Conservation (phyloP, 2,113 vertebrate genomes). For the Leptobrachium leishanense region DNA sequence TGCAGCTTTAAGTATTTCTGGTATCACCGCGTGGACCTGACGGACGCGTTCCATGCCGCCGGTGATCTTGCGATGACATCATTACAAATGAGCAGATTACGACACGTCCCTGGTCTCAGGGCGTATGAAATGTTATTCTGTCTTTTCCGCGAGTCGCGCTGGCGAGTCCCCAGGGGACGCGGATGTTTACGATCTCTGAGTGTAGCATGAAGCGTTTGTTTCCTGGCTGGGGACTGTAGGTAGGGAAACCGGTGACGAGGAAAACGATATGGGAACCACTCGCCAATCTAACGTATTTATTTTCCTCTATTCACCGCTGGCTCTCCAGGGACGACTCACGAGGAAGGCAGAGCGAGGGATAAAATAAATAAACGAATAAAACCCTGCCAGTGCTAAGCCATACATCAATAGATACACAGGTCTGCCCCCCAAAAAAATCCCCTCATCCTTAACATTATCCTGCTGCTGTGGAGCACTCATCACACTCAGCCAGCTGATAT, state of each 20-base stretch:
- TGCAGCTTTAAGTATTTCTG: no score
- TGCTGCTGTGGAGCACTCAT: no score
- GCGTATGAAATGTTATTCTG: not conserved
- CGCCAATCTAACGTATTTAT: not conserved
- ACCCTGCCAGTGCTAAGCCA: no score
- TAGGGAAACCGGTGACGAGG: constrained; percentile 12
- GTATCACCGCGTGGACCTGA: no score
- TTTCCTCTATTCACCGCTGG: not conserved
- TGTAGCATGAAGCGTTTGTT: constrained; percentile 8
- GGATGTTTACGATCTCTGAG: constrained; percentile 30
- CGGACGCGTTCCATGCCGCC: no score
- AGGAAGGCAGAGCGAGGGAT: not conserved
- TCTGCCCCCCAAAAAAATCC: no score
- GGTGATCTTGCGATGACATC: no score
- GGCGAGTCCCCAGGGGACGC: constrained; percentile 1
- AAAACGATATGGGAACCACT: not conserved
- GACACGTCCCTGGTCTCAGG: constrained; percentile 43
- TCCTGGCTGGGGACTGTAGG: constrained; percentile 29
- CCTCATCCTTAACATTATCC: no score
- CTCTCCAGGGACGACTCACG: not conserved
- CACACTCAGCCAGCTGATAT: no score
- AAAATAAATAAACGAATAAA: not conserved
- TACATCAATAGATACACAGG: no score
- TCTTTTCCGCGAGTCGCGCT: not conserved
- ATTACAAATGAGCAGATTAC: no score